Base-by-base conservation (phyloP, 2,888 invertebrate genomes). In the Branchellion lobata region DNA sequence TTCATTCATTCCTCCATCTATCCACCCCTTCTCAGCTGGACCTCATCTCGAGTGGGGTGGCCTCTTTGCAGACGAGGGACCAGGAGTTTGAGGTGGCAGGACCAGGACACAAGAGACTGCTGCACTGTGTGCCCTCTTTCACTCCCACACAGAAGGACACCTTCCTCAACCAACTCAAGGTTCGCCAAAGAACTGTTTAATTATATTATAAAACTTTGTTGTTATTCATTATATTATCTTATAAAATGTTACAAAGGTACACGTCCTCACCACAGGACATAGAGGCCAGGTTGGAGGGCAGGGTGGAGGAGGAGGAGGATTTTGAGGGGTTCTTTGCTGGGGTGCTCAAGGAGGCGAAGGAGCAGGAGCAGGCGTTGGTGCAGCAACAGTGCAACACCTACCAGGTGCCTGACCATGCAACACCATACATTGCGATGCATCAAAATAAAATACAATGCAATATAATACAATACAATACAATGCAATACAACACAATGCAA, bases 91-190 rank as follows among this genome's bases (percentile, higher is more conserved):
- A 80, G 69, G 73, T 83, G 69, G 84, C 83, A 51, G 84, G 84
- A 3, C 81, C 84, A 14, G 86, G 85, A 11, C 79, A 84, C 34
- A 80, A 83, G 72, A 84, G 83, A 5, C 81, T 86, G 21, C 84
- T 84, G 65, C 85, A 86, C 78, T 84, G 80, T 0, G 34, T 71
- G 24, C 82, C 82, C 2, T 61, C 68, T 47, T 33, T 80, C 40
- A 81, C 82, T 1, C 61, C 82, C 18, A 83, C 84, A 3, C 84
- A 85, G 69, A 86, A 86, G 81, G 82, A 81, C 24, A 69, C 79
- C 27, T 84, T 81, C 79, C 69, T 83, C 1, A 33, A 79, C 14
- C 80, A 81, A 21, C 84, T 84, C 74, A 65, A 84, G 82, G 84
- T 84, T 80, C 5, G 47, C 29, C 18, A 51, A 1, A 3, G 31